Percentiles rank a stretch among this genome's conserved stretches.
These are phyloP conservation scores for Gila robusta DNA, from an alignment of 2,797 vertebrate species.

Conservation along the genomic window DNA sequence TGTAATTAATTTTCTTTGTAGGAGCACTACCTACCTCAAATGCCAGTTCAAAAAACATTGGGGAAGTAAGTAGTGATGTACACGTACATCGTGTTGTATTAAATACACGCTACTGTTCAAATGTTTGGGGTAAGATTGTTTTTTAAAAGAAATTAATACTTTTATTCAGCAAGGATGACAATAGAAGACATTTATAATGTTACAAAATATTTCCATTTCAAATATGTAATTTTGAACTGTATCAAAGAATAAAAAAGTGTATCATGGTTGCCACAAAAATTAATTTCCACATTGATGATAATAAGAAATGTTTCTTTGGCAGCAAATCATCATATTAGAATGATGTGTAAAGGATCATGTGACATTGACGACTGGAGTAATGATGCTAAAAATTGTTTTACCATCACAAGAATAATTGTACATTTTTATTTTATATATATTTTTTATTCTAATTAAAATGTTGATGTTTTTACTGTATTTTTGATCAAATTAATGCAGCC, in stretches of 20 bases:
- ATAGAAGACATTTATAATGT: neutral
- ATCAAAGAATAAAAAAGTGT: neutral
- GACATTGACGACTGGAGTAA: neutral
- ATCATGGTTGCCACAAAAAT: neutral
- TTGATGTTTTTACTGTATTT: neutral
- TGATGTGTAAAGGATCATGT: neutral
- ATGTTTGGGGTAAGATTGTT: neutral
- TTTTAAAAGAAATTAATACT: neutral
- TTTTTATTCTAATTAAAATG: neutral
- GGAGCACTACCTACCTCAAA: constrained; percentile 89
- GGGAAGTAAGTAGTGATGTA: constrained; percentile 87
- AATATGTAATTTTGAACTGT: neutral
- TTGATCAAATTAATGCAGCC: neutral
- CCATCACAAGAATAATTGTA: neutral
- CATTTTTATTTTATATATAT: neutral
- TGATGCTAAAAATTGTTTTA: neutral
- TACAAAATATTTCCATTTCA: neutral
- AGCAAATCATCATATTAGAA: neutral
- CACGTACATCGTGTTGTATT: neutral
- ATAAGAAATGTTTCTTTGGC: neutral
- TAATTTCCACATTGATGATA: neutral
- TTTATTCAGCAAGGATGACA: neutral
- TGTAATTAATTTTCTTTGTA: constrained; percentile 61
- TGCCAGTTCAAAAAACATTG: constrained; percentile 89
- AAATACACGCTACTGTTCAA: neutral